phyloP scores from a whole-genome alignment of 2,888 invertebrate species.

The Philereme transversata region DNA sequence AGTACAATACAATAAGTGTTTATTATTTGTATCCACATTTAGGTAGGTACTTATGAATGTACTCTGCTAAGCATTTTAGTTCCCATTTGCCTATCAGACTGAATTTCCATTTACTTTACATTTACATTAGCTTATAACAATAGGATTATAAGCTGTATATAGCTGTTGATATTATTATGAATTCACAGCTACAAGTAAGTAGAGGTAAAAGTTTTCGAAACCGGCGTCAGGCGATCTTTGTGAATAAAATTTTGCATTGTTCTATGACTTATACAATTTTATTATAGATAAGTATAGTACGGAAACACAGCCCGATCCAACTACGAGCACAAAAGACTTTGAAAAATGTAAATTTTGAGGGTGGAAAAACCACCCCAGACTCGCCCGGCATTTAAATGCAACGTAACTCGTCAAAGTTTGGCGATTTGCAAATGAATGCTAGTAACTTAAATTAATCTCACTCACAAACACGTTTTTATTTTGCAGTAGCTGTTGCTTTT shows the following conservation, averaged over 20 bases:
- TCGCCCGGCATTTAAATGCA: conserved; percentile 69
- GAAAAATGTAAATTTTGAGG: conserved; percentile 68
- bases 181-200: conserved; percentile 42
- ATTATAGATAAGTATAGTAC: conserved; percentile 30
- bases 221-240: conserved; percentile 44
- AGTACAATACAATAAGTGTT: no score
- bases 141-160: no score
- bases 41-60: not conserved
- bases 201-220: conserved; percentile 46
- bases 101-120: conserved; percentile 6
- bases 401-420: conserved; percentile 72
- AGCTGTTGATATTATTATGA: conserved; percentile 47
- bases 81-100: conserved; percentile 1
- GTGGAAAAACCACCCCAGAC: conserved; percentile 43
- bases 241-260: conserved; percentile 40
- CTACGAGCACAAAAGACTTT: conserved; percentile 57
- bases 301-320: conserved; percentile 47
- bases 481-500: conserved; percentile 4
- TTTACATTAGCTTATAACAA: no score
- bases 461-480: conserved; percentile 23
- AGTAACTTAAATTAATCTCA: conserved; percentile 42
- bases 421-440: conserved; percentile 67
- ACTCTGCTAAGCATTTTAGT: not conserved
- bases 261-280: conserved; percentile 40
- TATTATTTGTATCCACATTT: not conserved